These are phyloP conservation scores for Phortica variegata DNA, from an alignment of 1,140 invertebrate genomes.

Conservation along the genomic window DNA sequence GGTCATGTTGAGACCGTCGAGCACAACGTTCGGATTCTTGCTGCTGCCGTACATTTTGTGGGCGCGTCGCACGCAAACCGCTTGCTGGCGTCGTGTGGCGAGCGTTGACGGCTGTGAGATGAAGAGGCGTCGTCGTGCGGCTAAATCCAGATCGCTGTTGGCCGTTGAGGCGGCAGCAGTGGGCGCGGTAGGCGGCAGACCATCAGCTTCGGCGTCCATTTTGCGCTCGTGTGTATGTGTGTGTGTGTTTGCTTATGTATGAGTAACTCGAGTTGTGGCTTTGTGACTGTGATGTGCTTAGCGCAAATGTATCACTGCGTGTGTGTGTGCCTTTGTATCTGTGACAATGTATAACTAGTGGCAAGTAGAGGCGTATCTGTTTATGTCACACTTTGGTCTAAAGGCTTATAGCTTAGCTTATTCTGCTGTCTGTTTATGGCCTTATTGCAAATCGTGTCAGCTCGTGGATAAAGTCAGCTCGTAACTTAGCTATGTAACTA, in stretches of 20 bases:
- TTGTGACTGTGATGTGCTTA: conserved; percentile 15
- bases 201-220: conserved; percentile 52
- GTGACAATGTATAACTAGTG: no score
- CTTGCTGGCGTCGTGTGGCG: conserved; percentile 72
- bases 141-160: conserved; percentile 44
- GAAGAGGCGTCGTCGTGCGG: conserved; percentile 55
- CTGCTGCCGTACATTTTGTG: conserved; percentile 83
- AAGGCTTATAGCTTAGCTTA: no score
- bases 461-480: no score
- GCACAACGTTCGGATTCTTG: conserved; percentile 79
- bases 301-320: conserved; percentile 14
- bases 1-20: conserved; percentile 86
- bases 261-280: conserved; percentile 27
- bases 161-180: conserved; percentile 25
- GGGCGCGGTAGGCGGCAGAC: conserved; percentile 43
- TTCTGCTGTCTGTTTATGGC: no score
- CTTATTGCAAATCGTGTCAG: no score
- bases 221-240: conserved; percentile 24
- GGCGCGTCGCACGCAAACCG: conserved; percentile 77
- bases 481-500: no score
- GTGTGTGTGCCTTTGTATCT: background rate
- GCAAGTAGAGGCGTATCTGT: no score
- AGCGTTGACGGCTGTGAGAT: conserved; percentile 71
- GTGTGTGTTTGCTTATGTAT: conserved; percentile 11
- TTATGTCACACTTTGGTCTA: no score